phyloP scores from a whole-genome alignment of 2,888 invertebrate species.

The Holacanthella duospinosa region DNA sequence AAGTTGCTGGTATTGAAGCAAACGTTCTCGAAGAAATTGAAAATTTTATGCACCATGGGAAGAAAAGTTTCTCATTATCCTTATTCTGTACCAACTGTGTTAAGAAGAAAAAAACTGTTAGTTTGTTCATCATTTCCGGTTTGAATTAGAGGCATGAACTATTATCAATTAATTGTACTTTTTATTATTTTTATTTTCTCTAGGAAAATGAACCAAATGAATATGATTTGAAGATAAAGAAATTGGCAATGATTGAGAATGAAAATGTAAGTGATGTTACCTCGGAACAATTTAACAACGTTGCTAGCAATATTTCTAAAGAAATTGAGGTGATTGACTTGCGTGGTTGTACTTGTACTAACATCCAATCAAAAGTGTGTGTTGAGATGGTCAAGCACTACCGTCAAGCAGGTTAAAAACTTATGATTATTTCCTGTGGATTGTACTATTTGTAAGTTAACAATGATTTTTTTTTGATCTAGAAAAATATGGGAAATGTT shows the following conservation, averaged over 20 bases:
- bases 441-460: too few species aligned
- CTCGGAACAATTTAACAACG: background rate
- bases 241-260: background rate
- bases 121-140: too few species aligned
- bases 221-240: background rate
- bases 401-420: slow-evolving; percentile 19
- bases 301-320: background rate
- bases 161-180: too few species aligned
- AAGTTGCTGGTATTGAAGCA: too few species aligned
- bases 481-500: slow-evolving; percentile 33
- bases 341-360: background rate
- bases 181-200: too few species aligned
- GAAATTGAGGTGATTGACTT: background rate
- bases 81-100: too few species aligned
- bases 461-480: background rate
- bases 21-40: too few species aligned
- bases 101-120: too few species aligned
- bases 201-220: too few species aligned
- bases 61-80: too few species aligned
- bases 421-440: background rate
- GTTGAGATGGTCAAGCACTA: slow-evolving; percentile 33
- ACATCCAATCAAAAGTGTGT: slow-evolving; percentile 28
- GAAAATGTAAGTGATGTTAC: background rate
- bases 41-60: too few species aligned
- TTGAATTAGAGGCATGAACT: too few species aligned